These are phyloP conservation scores for Apis florea DNA, from an alignment of 1,140 invertebrate species.

Conservation along the genomic window DNA sequence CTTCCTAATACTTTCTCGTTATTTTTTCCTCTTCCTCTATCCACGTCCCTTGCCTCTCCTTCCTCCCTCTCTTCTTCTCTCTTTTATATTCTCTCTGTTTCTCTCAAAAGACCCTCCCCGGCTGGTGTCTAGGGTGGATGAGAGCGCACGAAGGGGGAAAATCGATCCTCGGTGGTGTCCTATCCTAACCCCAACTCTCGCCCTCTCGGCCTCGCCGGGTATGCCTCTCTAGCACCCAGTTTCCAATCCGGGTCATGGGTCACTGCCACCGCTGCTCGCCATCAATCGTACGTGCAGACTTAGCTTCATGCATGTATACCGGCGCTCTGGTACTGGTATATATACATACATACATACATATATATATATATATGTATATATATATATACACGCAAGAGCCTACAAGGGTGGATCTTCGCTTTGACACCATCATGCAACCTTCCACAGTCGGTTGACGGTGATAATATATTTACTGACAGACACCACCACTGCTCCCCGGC, in stretches of 20 bases:
- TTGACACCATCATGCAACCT: slow-evolving; percentile 45
- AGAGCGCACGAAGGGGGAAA: slow-evolving; percentile 66
- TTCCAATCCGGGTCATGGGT: slow-evolving; percentile 78
- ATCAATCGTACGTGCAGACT: slow-evolving; percentile 70
- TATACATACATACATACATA: neutral
- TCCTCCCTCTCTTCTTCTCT: slow-evolving; percentile 2
- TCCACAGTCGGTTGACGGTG: slow-evolving; percentile 41
- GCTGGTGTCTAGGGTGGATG: slow-evolving; percentile 50
- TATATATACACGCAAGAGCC: neutral
- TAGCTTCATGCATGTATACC: slow-evolving; percentile 16
- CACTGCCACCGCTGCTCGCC: slow-evolving; percentile 74
- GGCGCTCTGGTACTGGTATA: slow-evolving; percentile 2
- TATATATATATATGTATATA: too few relatives aligned
- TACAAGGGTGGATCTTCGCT: slow-evolving; percentile 42
- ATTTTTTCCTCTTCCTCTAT: neutral
- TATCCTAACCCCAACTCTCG: slow-evolving; percentile 72
- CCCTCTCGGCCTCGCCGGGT: slow-evolving; percentile 60
- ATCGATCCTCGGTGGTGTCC: slow-evolving; percentile 71
- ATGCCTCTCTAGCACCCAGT: slow-evolving; percentile 70
- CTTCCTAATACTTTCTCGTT: too few relatives aligned
- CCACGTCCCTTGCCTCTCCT: slow-evolving; percentile 4
- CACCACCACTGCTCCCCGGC: neutral
- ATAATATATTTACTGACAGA: slow-evolving; percentile 44
- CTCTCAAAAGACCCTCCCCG: slow-evolving; percentile 39
- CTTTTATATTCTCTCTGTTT: slow-evolving; percentile 5